These are phyloP conservation scores for Meghimatium bilineatum DNA, from an alignment of 2,888 invertebrate species.

Conservation along the genomic window DNA sequence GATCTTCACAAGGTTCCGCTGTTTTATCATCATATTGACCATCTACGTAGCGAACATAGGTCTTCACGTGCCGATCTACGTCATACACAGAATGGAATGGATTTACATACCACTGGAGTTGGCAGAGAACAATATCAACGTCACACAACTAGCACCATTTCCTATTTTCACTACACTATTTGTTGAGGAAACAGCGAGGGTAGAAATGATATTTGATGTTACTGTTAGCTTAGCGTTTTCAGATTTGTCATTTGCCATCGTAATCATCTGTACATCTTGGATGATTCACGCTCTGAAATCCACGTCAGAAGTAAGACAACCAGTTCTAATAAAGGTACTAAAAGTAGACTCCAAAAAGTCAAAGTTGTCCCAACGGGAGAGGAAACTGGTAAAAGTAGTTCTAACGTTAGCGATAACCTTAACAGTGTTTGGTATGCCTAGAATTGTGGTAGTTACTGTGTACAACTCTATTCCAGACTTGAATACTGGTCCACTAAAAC, in stretches of 20 bases:
- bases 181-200: not conserved
- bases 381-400: not conserved
- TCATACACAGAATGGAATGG: slow-evolving; percentile 11
- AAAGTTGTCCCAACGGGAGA: not conserved
- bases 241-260: not conserved
- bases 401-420: not conserved
- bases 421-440: slow-evolving; percentile 3
- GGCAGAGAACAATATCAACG: not conserved
- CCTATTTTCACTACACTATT: not conserved
- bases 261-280: not conserved
- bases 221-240: not conserved
- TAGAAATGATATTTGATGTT: not conserved
- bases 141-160: not conserved
- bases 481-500: not conserved
- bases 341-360: not conserved
- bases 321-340: not conserved
- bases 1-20: slow-evolving; percentile 27
- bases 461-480: not conserved
- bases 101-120: not conserved
- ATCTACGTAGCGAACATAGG: not conserved
- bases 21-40: not conserved
- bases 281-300: not conserved
- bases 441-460: not conserved
- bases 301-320: not conserved
- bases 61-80: not conserved